Conservation (phyloP, 2,113 vertebrate genomes). For the Galemys pyrenaicus region DNA sequence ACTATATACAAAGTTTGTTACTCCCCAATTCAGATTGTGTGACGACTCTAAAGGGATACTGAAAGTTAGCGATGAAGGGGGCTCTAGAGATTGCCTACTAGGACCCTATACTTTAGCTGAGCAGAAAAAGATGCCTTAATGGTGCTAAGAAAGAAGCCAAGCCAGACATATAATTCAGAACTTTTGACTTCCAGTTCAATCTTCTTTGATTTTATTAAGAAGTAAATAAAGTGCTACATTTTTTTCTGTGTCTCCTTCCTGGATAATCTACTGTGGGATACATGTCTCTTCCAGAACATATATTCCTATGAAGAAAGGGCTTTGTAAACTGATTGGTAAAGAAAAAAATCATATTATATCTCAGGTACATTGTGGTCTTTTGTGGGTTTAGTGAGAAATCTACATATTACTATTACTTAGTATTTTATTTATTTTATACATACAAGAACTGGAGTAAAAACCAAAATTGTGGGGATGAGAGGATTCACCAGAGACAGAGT, state of each 20-base stretch:
- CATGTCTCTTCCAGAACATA: not conserved
- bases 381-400: not conserved
- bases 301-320: not conserved
- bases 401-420: not conserved
- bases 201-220: not conserved
- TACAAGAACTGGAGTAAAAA: too few relatives aligned
- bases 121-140: not conserved
- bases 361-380: not conserved
- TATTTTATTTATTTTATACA: too few relatives aligned
- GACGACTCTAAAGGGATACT: not conserved
- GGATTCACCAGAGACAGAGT: too few relatives aligned
- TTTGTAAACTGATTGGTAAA: constrained; percentile 24
- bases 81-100: not conserved
- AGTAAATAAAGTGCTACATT: not conserved
- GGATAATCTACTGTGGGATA: not conserved
- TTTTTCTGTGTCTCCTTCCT: not conserved
- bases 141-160: not conserved
- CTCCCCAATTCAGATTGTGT: not conserved
- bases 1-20: constrained; percentile 3
- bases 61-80: not conserved
- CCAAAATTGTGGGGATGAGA: too few relatives aligned
- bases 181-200: not conserved
- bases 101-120: not conserved
- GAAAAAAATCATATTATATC: not conserved
- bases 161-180: not conserved